Base-by-base conservation (phyloP, 2,888 invertebrate species). In the Podabrus alpinus region DNA sequence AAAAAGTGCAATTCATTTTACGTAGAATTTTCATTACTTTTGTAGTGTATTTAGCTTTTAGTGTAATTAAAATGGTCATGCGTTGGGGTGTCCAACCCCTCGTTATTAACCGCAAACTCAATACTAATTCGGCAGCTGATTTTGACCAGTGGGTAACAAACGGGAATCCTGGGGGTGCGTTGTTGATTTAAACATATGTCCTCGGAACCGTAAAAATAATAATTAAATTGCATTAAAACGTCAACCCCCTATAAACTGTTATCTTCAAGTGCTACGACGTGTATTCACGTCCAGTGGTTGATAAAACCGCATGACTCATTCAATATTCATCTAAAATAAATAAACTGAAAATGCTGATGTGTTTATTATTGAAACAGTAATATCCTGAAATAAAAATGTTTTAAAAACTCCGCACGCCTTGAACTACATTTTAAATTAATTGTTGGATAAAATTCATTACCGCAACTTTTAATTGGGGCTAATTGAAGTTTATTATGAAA, bases 391-490 rank as follows among this genome's bases (percentile, higher is more conserved):
- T 62, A 62, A 16, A 62, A 29, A 29, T 29, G 29, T 29, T 13
- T 29, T 29, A 29, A 21, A 21, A 16, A 21, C 29, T 7, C 29
- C 13, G 11, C 25, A 16, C 59, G 68, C 68, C 29, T 45, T 45
- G 45, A 68, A 68, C 59, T 68, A 59, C n/a, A 59, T 68, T 72
- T 72, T 17, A 68, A 68, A 69, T 73, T 73, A 73, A 73, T 73
- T 73, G 69, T 24, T 29, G 25, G 68, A 73, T 72, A 69, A 73
- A 69, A 69, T 62, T 73, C 68, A 69, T 73, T 73, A 69, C 68
- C 17, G 73, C 69, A 68, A 21, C 15, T 66, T 69, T 69, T 69
- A 73, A 73, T 73, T 73, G 69, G 61, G 64, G 64, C 59, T 69
- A 73, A 69, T 73, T 72, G 62, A 69, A 68, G 60, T 72, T 68